Evolutionary conservation across 2,797 vertebrate species (phyloP).

Genomic region (Prionace glauca): DNA sequence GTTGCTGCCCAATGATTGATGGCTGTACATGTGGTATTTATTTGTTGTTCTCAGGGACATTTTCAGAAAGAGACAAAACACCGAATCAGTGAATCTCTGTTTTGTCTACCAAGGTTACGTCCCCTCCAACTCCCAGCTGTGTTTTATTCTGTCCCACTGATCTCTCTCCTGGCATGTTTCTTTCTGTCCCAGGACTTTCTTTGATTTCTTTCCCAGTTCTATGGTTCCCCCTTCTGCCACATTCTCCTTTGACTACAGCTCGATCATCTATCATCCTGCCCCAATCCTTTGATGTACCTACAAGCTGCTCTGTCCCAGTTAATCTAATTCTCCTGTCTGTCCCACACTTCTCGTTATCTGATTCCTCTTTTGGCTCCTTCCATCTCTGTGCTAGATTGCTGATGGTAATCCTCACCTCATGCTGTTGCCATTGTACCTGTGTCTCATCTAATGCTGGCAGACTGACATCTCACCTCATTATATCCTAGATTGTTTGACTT

Average conservation of each 20-base stretch:
- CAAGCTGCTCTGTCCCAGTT: background rate
- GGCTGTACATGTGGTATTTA: conserved; percentile 11
- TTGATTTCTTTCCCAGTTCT: conserved; percentile 16
- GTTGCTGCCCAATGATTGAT: background rate
- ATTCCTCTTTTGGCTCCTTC: background rate
- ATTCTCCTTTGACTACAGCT: background rate
- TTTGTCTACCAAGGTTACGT: background rate
- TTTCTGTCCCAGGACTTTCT: conserved; percentile 4
- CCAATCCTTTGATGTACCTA: background rate
- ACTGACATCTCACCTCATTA: background rate
- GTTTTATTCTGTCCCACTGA: conserved; percentile 30
- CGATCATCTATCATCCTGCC: conserved; percentile 20
- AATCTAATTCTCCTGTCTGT: background rate
- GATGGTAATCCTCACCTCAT: background rate
- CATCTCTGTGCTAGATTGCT: background rate
- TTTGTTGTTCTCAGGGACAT: conserved; percentile 34
- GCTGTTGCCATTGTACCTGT: background rate
- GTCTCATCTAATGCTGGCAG: background rate
- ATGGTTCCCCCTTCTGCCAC: background rate
- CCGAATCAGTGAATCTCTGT: background rate
- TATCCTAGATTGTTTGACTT: background rate
- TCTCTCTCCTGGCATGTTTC: background rate
- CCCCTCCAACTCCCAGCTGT: background rate
- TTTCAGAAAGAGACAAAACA: conserved; percentile 21
- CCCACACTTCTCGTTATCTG: background rate